Conservation (phyloP, 2,797 vertebrate species). For the Falco columbarius region DNA sequence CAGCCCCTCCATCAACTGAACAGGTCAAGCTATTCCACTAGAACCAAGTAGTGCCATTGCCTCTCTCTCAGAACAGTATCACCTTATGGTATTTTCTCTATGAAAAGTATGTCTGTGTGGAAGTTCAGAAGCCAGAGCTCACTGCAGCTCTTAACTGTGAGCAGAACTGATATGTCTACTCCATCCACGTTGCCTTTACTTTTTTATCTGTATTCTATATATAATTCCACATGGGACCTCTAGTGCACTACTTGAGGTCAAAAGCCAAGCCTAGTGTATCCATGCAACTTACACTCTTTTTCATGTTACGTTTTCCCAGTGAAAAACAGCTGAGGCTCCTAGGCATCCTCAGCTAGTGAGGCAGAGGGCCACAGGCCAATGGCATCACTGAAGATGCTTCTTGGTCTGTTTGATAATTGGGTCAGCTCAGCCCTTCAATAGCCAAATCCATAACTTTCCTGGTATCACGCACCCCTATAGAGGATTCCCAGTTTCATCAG, state of each 20-base stretch:
- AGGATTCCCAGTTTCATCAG: neutral
- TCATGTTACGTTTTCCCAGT: neutral
- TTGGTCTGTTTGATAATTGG: neutral
- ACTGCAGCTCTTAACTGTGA: neutral
- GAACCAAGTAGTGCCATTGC: neutral
- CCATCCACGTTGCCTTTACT: neutral
- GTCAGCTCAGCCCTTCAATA: neutral
- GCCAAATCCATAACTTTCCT: neutral
- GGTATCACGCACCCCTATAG: neutral
- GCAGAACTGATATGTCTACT: neutral
- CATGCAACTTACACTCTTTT: neutral
- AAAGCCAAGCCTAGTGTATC: neutral
- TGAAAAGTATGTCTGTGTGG: neutral
- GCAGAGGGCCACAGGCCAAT: neutral
- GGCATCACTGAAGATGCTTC: neutral
- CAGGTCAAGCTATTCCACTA: neutral
- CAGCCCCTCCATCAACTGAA: neutral
- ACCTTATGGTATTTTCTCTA: rapidly evolving
- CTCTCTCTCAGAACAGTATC: neutral
- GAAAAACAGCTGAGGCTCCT: neutral
- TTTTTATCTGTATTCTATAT: neutral
- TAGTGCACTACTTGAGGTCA: neutral
- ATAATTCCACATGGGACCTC: neutral
- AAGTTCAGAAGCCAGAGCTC: neutral
- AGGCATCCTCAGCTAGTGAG: neutral